Evolutionary conservation across 53 echinoderm and acorn worm genomes (phyloP).

Genomic region (Pentamera pediparva): DNA sequence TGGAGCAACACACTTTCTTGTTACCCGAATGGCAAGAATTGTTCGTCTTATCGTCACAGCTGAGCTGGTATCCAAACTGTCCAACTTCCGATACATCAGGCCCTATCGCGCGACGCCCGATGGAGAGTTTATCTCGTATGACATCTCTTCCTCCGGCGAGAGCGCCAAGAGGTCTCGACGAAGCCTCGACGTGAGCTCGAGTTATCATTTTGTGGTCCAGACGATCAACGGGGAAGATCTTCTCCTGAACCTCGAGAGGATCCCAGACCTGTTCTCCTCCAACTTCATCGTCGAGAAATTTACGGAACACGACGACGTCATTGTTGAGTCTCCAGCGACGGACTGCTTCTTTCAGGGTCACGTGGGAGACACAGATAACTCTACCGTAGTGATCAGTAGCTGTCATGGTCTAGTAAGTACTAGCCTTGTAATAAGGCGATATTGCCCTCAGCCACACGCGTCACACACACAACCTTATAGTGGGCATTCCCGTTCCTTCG

Average conservation of each 20-base stretch:
- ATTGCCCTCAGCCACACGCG: no score
- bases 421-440: background rate
- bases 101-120: conserved; percentile 27
- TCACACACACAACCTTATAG: no score
- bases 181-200: background rate
- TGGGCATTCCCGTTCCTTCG: no score
- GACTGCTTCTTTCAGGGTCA: conserved; percentile 52
- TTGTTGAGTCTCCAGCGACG: conserved; percentile 21
- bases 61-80: background rate
- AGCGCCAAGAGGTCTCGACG: background rate
- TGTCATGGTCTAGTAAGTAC: conserved; percentile 47
- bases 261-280: background rate
- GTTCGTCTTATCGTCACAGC: background rate
- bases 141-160: conserved; percentile 7
- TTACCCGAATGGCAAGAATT: no score
- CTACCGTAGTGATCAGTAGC: conserved; percentile 42
- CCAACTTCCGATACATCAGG: conserved; percentile 9
- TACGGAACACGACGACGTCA: conserved; percentile 20
- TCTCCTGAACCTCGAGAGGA: background rate
- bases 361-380: conserved; percentile 22
- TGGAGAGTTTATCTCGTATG: conserved; percentile 26
- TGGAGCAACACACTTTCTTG: background rate
- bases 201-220: conserved; percentile 24
- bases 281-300: conserved; percentile 24
- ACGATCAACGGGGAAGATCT: conserved; percentile 3